A percentile compares a stretch with the other conserved stretches of the same genome.
Evolutionary conservation across 2,797 vertebrate species (phyloP).

Genomic region (Uromys caudimaculatus): DNA sequence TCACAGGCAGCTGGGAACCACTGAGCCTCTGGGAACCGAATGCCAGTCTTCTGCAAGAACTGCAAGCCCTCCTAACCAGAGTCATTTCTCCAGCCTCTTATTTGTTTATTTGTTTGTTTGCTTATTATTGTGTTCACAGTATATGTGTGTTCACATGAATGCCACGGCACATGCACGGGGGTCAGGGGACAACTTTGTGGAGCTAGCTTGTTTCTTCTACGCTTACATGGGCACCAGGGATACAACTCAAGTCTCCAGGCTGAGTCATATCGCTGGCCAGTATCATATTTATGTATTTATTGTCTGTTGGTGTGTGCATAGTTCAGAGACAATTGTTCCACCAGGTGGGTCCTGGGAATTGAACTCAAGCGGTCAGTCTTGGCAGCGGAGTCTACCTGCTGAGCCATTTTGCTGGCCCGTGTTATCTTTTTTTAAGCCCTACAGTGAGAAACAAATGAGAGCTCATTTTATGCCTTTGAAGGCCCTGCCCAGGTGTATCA

Average conservation of each 20-base stretch:
- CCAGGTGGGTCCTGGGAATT: not conserved
- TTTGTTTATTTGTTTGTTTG: not conserved
- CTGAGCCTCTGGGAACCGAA: not conserved
- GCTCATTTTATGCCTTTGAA: not conserved
- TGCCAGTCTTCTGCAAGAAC: not conserved
- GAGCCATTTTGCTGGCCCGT: not conserved
- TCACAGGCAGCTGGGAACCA: not conserved
- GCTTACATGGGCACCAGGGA: not conserved
- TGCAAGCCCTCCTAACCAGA: not conserved
- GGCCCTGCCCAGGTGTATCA: not conserved
- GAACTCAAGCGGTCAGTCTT: not conserved
- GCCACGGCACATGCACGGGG: not conserved
- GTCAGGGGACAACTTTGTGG: not conserved
- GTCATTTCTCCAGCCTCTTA: not conserved
- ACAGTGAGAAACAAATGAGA: conserved; percentile 3
- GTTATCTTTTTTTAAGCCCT: not conserved
- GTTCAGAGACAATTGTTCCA: not conserved
- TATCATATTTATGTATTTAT: not conserved
- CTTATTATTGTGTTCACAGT: not conserved
- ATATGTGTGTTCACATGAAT: not conserved
- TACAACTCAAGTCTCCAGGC: not conserved
- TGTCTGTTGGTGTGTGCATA: not conserved
- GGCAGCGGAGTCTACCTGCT: not conserved
- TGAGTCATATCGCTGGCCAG: not conserved
- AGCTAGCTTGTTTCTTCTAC: too few relatives aligned